phyloP scores from a whole-genome alignment of 2,113 vertebrate species.

The Pipra filicauda region DNA sequence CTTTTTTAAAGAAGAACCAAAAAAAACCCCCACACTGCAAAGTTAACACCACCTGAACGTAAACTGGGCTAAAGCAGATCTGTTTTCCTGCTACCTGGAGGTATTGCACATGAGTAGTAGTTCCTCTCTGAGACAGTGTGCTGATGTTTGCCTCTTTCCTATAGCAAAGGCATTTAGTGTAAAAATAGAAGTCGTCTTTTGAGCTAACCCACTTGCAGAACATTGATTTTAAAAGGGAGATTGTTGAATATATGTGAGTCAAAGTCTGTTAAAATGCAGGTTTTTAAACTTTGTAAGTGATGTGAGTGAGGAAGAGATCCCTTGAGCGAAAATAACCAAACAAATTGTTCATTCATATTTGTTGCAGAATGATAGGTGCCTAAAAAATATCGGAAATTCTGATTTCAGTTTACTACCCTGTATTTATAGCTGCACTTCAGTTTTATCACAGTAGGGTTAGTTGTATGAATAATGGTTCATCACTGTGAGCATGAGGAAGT shows the following conservation, averaged over 20 bases:
- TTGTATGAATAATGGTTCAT: background rate
- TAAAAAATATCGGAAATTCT: background rate
- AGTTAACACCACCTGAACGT: background rate
- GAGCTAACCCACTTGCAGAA: background rate
- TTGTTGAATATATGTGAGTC: background rate
- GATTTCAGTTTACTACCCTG: background rate
- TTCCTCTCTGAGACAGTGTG: background rate
- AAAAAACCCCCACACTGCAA: fast-evolving
- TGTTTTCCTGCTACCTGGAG: background rate
- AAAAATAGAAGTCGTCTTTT: background rate
- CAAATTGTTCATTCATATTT: background rate
- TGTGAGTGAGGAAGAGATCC: background rate
- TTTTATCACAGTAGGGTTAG: background rate
- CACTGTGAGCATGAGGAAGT: background rate
- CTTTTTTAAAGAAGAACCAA: background rate
- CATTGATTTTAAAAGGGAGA: background rate
- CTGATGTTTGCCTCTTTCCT: background rate
- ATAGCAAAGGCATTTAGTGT: background rate
- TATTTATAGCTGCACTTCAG: background rate
- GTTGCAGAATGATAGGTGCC: background rate
- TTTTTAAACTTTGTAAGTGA: background rate
- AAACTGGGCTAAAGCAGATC: background rate
- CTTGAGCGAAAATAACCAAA: background rate
- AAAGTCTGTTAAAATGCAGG: background rate
- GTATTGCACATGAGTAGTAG: background rate